Evolutionary conservation across 2,113 vertebrate species (phyloP).

Genomic region (Cryptotis parvus): DNA sequence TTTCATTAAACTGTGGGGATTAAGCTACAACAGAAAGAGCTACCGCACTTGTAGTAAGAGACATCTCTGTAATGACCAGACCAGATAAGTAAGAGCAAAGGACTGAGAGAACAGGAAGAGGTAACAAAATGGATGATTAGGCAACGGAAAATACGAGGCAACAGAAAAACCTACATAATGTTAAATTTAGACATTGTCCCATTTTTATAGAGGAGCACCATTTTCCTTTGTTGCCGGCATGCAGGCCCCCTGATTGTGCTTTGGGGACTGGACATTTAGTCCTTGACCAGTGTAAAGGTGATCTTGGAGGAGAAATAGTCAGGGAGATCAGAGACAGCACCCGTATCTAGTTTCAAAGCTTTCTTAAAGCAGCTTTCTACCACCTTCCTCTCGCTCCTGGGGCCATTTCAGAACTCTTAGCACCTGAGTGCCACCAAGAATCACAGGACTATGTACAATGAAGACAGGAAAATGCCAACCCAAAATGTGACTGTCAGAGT

Average conservation of each 20-base stretch:
- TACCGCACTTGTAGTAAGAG: background rate
- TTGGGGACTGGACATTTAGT: background rate
- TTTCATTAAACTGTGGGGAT: conserved; percentile 35
- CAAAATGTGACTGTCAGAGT: background rate
- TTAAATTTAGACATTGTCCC: background rate
- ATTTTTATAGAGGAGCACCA: background rate
- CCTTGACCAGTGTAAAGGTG: background rate
- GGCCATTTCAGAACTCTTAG: background rate
- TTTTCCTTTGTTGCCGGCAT: background rate
- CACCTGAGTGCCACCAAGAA: background rate
- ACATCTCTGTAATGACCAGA: background rate
- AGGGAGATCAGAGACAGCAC: background rate
- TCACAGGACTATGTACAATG: background rate
- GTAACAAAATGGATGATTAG: background rate
- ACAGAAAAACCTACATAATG: background rate
- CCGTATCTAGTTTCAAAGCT: background rate
- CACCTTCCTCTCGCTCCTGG: background rate
- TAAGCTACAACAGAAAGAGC: conserved; percentile 20
- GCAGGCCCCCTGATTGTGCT: background rate
- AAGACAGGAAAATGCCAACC: background rate
- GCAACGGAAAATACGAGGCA: background rate
- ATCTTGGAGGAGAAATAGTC: background rate
- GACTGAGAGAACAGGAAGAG: background rate
- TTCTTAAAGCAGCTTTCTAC: background rate
- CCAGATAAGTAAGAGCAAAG: background rate